phyloP scores from a whole-genome alignment of 1,140 invertebrate species.

The Antheraea mylitta region DNA sequence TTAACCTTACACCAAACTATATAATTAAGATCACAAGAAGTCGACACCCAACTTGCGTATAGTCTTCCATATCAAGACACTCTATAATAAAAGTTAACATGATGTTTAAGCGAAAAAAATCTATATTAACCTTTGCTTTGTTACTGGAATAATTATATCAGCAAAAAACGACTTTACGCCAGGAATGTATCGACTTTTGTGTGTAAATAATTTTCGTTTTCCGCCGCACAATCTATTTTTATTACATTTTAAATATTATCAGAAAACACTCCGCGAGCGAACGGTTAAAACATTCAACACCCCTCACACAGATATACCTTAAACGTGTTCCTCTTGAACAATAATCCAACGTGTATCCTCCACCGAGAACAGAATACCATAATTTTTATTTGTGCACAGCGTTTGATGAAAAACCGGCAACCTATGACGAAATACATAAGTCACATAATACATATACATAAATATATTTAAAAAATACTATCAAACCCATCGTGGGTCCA shows the following conservation, averaged over 20 bases:
- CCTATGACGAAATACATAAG: background rate
- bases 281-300: background rate
- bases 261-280: background rate
- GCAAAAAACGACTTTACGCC: too few relatives aligned
- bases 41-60: background rate
- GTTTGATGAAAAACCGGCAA: background rate
- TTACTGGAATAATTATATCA: background rate
- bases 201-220: too few relatives aligned
- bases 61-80: background rate
- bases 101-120: too few relatives aligned
- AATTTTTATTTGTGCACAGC: background rate
- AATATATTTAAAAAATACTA: background rate
- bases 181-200: too few relatives aligned
- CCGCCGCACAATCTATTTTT: too few relatives aligned
- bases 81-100: too few relatives aligned
- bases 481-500: background rate
- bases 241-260: background rate
- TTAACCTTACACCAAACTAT: conserved; percentile 1
- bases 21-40: background rate
- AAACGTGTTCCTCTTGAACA: background rate
- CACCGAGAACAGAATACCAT: background rate
- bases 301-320: background rate
- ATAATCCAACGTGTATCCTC: background rate
- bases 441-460: background rate
- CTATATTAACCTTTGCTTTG: background rate